phyloP scores from a whole-genome alignment of 2,113 vertebrate genomes.

The Petrocephalus zakoni region DNA sequence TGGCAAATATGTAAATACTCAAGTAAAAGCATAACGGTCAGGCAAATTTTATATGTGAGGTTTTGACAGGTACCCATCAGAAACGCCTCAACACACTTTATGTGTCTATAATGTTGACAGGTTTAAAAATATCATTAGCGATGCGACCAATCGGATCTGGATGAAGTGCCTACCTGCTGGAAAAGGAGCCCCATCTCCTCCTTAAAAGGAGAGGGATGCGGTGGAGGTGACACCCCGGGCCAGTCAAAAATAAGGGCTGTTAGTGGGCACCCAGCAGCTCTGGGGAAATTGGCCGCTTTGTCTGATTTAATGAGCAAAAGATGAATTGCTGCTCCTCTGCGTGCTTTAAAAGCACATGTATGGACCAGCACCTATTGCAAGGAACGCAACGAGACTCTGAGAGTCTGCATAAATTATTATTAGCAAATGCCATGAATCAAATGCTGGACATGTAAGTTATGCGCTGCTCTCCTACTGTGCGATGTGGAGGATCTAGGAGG shows the following conservation, averaged over 20 bases:
- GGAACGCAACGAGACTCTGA: neutral
- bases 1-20: neutral
- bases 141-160: neutral
- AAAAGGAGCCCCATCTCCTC: neutral
- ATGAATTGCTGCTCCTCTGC: slow-evolving; percentile 27
- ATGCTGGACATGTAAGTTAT: neutral
- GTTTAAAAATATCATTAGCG: neutral
- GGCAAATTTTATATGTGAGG: neutral
- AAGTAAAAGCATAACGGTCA: neutral
- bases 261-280: neutral
- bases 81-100: neutral
- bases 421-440: neutral
- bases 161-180: neutral
- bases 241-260: neutral
- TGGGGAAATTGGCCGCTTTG: slow-evolving; percentile 16
- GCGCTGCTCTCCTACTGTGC: neutral
- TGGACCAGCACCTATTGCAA: neutral
- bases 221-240: neutral
- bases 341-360: slow-evolving; percentile 24
- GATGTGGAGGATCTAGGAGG: neutral
- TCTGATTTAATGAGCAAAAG: slow-evolving; percentile 34
- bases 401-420: neutral
- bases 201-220: neutral
- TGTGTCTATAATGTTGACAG: neutral
- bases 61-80: neutral